Percentiles rank a stretch among this genome's conserved stretches.
phyloP scores from a whole-genome alignment of 2,113 vertebrate species.

The Stigmatopora nigra region DNA sequence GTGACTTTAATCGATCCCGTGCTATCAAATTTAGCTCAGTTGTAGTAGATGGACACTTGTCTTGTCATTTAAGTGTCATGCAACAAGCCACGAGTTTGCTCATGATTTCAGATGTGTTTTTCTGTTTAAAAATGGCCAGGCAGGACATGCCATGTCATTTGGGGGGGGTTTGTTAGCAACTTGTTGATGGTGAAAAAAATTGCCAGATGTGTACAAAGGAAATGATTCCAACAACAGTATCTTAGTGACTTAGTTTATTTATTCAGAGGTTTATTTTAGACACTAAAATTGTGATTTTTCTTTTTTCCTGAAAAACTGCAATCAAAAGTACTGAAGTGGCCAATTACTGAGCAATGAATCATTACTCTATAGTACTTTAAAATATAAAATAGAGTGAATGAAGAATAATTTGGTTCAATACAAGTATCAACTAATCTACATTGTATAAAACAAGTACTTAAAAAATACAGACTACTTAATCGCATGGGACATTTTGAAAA shows the following conservation, averaged over 20 bases:
- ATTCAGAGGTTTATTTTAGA: background rate
- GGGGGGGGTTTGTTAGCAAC: background rate
- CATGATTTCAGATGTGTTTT: slow-evolving; percentile 10
- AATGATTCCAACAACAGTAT: background rate
- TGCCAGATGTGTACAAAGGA: background rate
- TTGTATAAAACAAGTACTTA: background rate
- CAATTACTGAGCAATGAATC: background rate
- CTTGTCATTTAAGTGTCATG: background rate
- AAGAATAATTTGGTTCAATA: background rate
- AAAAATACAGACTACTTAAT: too few species aligned
- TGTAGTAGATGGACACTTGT: background rate
- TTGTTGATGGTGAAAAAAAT: background rate
- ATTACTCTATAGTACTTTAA: background rate
- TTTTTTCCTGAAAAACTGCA: background rate
- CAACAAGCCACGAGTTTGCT: background rate
- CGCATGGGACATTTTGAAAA: too few species aligned
- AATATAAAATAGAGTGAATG: background rate
- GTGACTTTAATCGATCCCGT: slow-evolving; percentile 1
- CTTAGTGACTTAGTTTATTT: background rate
- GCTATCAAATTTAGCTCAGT: background rate
- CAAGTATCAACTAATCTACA: background rate
- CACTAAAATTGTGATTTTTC: too few species aligned
- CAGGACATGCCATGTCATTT: background rate
- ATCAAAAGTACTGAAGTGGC: background rate
- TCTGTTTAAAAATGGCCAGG: background rate